Percentiles rank a stretch among this genome's conserved stretches.
phyloP scores from a whole-genome alignment of 1,140 invertebrate species.

The Cephus cinctus region DNA sequence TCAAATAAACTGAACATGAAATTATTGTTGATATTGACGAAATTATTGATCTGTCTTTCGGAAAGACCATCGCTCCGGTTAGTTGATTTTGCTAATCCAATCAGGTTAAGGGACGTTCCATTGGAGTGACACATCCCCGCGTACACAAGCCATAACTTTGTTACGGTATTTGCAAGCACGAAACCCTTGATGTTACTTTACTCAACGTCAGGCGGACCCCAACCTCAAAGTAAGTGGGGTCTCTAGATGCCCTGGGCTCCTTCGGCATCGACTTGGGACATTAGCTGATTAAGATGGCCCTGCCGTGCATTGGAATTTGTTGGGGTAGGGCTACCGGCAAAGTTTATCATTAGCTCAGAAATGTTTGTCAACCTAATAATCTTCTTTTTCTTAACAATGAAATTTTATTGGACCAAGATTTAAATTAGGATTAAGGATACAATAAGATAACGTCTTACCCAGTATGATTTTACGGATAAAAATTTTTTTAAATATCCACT shows the following conservation, averaged over 20 bases:
- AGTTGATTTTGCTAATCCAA: slow-evolving; percentile 28
- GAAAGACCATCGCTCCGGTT: slow-evolving; percentile 14
- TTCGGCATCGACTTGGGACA: slow-evolving; percentile 10
- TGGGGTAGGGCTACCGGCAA: no score
- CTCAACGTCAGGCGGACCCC: slow-evolving; percentile 10
- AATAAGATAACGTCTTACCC: no score
- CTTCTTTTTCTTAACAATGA: no score
- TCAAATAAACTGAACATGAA: no score
- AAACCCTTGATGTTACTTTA: slow-evolving; percentile 31
- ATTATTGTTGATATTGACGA: no score
- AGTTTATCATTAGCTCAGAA: no score
- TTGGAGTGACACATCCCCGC: slow-evolving; percentile 25
- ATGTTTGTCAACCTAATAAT: no score
- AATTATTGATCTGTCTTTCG: no score
- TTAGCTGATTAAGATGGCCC: slow-evolving; percentile 26
- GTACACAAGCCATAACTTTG: slow-evolving; percentile 26
- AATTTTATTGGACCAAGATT: no score
- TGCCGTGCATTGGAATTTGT: slow-evolving; percentile 2
- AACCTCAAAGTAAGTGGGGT: slow-evolving; percentile 21
- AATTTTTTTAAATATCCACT: no score
- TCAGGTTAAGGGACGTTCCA: slow-evolving; percentile 16
- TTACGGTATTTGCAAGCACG: slow-evolving; percentile 33
- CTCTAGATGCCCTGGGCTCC: background rate
- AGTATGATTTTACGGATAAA: no score
- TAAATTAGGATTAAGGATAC: no score